These are phyloP conservation scores for Xiphias gladius DNA, from an alignment of 2,113 vertebrate genomes.

Conservation along the genomic window DNA sequence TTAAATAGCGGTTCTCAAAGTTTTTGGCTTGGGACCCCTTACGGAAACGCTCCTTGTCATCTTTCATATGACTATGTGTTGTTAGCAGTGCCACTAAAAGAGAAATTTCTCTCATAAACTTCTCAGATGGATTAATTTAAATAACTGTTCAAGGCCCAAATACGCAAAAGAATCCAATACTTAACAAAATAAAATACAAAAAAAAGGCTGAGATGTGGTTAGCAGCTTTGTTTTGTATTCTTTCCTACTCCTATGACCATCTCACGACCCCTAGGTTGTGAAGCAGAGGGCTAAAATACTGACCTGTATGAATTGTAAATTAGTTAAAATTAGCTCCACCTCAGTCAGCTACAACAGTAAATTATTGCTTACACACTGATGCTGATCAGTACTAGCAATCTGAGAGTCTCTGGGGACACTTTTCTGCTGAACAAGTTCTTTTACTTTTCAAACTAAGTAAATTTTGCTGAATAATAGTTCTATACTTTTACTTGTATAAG, in stretches of 20 bases:
- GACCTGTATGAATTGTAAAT: neutral
- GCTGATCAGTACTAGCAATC: neutral
- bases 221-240: neutral
- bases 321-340: neutral
- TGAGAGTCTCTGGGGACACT: neutral
- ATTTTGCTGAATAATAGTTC: neutral
- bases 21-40: neutral
- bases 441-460: neutral
- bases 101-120: neutral
- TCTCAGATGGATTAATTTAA: neutral
- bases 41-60: neutral
- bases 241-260: neutral
- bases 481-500: neutral
- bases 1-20: neutral
- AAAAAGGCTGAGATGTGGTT: neutral
- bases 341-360: neutral
- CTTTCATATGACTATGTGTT: neutral
- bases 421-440: neutral
- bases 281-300: neutral
- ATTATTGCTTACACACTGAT: neutral
- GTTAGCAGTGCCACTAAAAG: neutral
- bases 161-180: neutral
- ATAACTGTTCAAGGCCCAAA: neutral
- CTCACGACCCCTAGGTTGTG: neutral
- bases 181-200: neutral